A percentile compares a stretch with the other conserved stretches of the same genome.
These are phyloP conservation scores for Drosophila paramelanica DNA, from an alignment of 2,888 invertebrate species.

Conservation along the genomic window DNA sequence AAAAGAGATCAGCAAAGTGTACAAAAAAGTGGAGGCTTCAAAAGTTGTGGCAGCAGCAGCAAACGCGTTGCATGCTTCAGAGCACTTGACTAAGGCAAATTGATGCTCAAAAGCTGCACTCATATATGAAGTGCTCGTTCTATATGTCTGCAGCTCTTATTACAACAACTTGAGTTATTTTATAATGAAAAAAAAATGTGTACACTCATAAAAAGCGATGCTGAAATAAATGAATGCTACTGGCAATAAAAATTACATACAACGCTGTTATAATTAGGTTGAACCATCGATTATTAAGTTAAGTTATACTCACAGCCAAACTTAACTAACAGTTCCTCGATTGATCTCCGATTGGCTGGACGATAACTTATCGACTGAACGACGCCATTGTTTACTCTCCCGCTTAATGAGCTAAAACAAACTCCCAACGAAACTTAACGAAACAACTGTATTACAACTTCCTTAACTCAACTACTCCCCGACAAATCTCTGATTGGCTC, in stretches of 20 bases:
- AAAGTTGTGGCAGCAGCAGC: conserved; percentile 31
- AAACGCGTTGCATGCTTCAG: conserved; percentile 40
- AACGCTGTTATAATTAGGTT: neutral
- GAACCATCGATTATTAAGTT: neutral
- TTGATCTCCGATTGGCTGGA: neutral
- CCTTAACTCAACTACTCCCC: neutral
- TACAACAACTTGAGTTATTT: conserved; percentile 9
- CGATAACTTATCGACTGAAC: too few species aligned
- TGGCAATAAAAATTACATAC: neutral
- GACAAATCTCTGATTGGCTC: neutral
- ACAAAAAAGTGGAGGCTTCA: conserved; percentile 36
- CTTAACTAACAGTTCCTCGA: neutral
- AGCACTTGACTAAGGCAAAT: conserved; percentile 7
- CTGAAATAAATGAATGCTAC: conserved; percentile 7
- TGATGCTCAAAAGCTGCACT: conserved; percentile 4
- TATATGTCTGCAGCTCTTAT: conserved; percentile 3
- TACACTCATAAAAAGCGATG: neutral
- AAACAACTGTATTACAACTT: neutral
- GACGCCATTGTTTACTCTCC: neutral
- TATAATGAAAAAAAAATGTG: conserved; percentile 7
- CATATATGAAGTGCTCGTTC: neutral
- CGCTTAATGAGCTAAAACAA: too few species aligned
- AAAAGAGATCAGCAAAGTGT: conserved; percentile 65
- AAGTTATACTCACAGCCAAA: neutral
- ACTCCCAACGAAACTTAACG: neutral